phyloP scores from a whole-genome alignment of 2,888 invertebrate genomes.

The Cosmia trapezina region DNA sequence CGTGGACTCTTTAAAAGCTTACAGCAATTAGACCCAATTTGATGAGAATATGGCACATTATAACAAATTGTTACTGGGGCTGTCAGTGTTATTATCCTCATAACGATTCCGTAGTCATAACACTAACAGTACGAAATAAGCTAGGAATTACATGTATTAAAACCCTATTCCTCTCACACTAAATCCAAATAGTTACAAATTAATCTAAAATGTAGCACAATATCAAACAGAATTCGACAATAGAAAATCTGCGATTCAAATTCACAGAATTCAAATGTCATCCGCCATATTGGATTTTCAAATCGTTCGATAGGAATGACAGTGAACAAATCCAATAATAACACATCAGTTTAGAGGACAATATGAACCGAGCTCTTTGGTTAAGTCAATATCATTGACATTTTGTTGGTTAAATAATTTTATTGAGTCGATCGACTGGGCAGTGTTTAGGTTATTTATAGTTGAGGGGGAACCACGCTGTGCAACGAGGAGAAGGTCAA shows the following conservation, averaged over 20 bases:
- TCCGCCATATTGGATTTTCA: constrained; percentile 49
- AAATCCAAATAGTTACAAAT: constrained; percentile 1
- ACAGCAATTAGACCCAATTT: constrained; percentile 56
- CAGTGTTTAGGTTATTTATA: neutral
- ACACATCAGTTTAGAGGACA: constrained; percentile 15
- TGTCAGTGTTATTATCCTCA: constrained; percentile 5
- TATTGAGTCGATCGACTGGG: neutral
- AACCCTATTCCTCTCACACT: neutral
- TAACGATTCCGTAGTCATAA: neutral
- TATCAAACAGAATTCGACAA: constrained; percentile 22
- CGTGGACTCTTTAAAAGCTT: constrained; percentile 46
- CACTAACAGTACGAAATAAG: neutral
- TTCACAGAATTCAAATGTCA: constrained; percentile 40
- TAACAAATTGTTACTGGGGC: constrained; percentile 24
- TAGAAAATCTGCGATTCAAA: constrained; percentile 37
- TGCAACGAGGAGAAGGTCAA: constrained; percentile 9
- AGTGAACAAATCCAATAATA: constrained; percentile 41
- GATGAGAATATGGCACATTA: constrained; percentile 21
- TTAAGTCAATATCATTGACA: constrained; percentile 23
- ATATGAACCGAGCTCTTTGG: constrained; percentile 19
- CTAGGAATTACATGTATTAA: neutral
- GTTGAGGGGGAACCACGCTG: neutral
- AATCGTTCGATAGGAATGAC: constrained; percentile 34
- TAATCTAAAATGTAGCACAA: constrained; percentile 32
- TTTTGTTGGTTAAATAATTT: constrained; percentile 25